A percentile compares a stretch with the other conserved stretches of the same genome.
These are phyloP conservation scores for Fragum sueziense DNA, from an alignment of 2,888 invertebrate genomes.

Conservation along the genomic window DNA sequence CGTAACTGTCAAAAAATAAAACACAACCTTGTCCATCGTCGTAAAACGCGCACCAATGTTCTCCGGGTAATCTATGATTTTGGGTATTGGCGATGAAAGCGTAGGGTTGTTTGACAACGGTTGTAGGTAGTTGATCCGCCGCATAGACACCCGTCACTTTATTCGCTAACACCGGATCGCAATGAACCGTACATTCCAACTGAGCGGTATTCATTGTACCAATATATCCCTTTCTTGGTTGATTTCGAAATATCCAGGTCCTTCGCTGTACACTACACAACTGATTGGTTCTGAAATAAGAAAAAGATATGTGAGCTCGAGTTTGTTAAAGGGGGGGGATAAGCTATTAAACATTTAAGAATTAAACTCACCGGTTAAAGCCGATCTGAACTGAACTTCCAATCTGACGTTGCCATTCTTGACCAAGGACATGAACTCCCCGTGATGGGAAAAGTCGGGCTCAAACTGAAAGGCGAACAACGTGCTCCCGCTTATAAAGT, in stretches of 20 bases:
- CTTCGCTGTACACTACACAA: constrained; percentile 22
- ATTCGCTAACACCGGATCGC: constrained; percentile 26
- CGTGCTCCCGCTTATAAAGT: constrained; percentile 18
- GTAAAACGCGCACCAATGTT: constrained; percentile 43
- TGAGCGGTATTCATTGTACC: constrained; percentile 24
- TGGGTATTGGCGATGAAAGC: constrained; percentile 41
- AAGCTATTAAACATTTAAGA: background rate
- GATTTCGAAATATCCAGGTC: constrained; percentile 16
- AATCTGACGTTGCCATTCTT: constrained; percentile 27
- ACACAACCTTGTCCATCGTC: constrained; percentile 19
- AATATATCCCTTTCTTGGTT: constrained; percentile 23
- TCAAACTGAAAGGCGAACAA: constrained; percentile 29
- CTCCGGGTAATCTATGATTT: constrained; percentile 15
- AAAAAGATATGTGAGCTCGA: background rate
- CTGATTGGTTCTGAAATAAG: constrained; percentile 26
- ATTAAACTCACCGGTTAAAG: constrained; percentile 12
- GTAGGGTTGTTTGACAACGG: background rate
- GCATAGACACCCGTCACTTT: constrained; percentile 31
- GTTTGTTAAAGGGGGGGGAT: background rate
- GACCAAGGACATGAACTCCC: constrained; percentile 34
- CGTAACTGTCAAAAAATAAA: constrained; percentile 31
- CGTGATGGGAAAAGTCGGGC: constrained; percentile 32
- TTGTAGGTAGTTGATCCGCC: constrained; percentile 31
- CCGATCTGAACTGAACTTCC: constrained; percentile 18
- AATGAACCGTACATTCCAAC: constrained; percentile 34